These are phyloP conservation scores for Parauchenoglanis ngamensis DNA, from an alignment of 2,797 vertebrate genomes.

Conservation along the genomic window DNA sequence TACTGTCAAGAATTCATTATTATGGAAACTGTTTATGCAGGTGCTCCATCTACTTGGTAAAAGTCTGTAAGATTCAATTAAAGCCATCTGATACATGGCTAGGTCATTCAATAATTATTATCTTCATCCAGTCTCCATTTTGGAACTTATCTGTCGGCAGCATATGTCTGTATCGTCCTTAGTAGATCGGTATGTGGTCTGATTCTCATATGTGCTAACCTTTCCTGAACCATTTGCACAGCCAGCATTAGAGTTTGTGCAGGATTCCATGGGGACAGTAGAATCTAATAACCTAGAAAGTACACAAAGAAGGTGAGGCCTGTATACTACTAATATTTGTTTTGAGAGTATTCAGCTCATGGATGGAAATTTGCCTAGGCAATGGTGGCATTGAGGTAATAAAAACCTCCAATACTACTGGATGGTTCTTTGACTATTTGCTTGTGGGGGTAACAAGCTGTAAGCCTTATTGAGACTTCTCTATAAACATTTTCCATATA, in stretches of 20 bases:
- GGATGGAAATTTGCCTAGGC: neutral
- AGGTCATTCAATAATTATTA: neutral
- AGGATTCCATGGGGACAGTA: neutral
- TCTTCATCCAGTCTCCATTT: neutral
- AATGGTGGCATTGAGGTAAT: neutral
- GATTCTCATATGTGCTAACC: neutral
- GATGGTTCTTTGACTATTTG: neutral
- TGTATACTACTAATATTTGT: neutral
- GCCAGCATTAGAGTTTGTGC: neutral
- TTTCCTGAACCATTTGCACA: neutral
- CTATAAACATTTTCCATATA: neutral
- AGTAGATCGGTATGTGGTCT: neutral
- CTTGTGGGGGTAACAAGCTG: neutral
- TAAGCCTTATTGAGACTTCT: neutral
- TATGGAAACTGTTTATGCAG: neutral
- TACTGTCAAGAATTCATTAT: neutral
- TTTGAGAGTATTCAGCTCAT: neutral
- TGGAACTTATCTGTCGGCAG: neutral
- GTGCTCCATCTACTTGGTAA: neutral
- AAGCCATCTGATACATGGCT: neutral
- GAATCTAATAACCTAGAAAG: neutral
- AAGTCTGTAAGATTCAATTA: neutral
- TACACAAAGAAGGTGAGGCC: neutral
- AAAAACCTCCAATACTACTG: neutral
- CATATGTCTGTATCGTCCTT: neutral